A percentile compares a stretch with the other conserved stretches of the same genome.
Conservation (phyloP, 2,113 vertebrate species). For the Hemicordylus capensis region DNA sequence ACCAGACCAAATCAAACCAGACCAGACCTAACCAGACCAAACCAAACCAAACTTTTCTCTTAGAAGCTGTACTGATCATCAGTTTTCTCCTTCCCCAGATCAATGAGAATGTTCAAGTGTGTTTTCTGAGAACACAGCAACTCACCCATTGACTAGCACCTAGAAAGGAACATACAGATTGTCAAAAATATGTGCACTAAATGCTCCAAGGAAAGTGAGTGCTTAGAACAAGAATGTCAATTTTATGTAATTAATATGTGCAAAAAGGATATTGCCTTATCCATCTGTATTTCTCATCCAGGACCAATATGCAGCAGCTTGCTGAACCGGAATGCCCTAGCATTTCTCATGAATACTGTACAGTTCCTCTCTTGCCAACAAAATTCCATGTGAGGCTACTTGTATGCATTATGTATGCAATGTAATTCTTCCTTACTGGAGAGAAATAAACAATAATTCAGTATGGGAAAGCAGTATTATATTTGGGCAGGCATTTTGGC, state of each 20-base stretch:
- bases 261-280: neutral
- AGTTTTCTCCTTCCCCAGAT: neutral
- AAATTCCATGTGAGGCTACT: constrained; percentile 8
- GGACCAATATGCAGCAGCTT: neutral
- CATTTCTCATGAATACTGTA: neutral
- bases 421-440: neutral
- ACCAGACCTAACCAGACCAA: no score
- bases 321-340: neutral
- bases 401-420: neutral
- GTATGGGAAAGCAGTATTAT: constrained; percentile 27
- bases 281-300: neutral
- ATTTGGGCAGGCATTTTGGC: constrained; percentile 50
- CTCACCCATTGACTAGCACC: neutral
- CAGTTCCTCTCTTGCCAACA: neutral
- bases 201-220: neutral
- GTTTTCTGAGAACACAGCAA: neutral
- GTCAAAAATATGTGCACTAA: neutral
- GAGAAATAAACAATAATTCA: constrained; percentile 17
- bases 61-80: neutral
- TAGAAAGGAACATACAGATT: no score
- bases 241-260: neutral
- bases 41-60: neutral
- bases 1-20: no score
- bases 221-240: neutral
- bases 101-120: neutral